Evolutionary conservation across 2,113 vertebrate species (phyloP).

Genomic region (Phoxinus phoxinus): DNA sequence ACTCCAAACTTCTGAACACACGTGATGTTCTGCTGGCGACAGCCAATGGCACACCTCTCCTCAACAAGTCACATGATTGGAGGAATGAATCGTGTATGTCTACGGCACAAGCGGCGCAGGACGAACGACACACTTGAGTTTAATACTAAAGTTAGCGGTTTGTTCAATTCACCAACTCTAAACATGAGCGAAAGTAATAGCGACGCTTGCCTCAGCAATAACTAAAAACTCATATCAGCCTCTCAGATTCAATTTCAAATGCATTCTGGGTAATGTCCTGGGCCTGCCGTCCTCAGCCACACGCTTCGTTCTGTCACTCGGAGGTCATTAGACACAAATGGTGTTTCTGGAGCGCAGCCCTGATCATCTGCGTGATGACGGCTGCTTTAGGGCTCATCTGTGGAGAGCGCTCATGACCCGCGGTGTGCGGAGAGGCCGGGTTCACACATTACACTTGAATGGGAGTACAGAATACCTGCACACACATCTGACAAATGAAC

Average conservation of each 20-base stretch:
- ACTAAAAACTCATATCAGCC: neutral
- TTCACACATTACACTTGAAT: constrained; percentile 59
- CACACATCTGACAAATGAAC: constrained; percentile 56
- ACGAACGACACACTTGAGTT: neutral
- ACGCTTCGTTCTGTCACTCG: constrained; percentile 12
- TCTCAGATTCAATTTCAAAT: constrained; percentile 12
- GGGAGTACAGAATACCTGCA: constrained; percentile 57
- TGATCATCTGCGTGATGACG: constrained; percentile 50
- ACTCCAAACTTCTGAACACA: neutral
- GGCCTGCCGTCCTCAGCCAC: neutral
- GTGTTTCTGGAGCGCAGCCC: constrained; percentile 43
- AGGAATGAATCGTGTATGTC: neutral
- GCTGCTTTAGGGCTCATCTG: constrained; percentile 55
- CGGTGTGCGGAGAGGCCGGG: neutral
- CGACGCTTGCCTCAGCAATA: neutral
- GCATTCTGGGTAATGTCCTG: constrained; percentile 40
- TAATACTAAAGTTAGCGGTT: neutral
- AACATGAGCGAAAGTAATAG: constrained; percentile 12
- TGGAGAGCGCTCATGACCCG: constrained; percentile 53
- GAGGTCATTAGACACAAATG: constrained; percentile 47
- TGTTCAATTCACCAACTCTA: neutral
- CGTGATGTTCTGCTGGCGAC: neutral
- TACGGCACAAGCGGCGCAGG: neutral
- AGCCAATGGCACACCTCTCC: neutral
- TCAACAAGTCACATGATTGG: neutral